A percentile compares a stretch with the other conserved stretches of the same genome.
These are phyloP conservation scores for Brachyptera putata DNA, from an alignment of 2,888 invertebrate genomes.

Conservation along the genomic window DNA sequence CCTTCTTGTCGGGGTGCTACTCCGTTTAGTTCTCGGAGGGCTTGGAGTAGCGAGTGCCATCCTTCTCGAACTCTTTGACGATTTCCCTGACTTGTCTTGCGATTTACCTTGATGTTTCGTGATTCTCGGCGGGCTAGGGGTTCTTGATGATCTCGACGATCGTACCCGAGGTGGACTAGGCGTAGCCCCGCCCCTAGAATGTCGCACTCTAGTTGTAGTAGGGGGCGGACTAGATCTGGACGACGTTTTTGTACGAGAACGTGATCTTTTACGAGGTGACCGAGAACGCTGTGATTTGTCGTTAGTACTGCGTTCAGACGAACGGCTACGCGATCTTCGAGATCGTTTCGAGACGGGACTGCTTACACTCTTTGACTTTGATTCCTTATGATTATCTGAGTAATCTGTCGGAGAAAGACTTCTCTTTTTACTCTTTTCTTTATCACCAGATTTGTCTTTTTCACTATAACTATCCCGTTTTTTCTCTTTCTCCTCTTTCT, in stretches of 20 bases:
- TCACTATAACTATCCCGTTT: conserved; percentile 22
- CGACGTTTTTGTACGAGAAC: neutral
- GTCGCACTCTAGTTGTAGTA: too few relatives aligned
- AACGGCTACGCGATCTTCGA: neutral
- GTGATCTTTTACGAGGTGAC: neutral
- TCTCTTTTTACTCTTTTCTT: neutral
- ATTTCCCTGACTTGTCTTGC: neutral
- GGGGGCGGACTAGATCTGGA: too few relatives aligned
- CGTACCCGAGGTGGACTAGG: neutral
- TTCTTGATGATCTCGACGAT: too few relatives aligned
- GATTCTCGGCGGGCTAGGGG: neutral
- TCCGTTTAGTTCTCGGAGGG: too few relatives aligned
- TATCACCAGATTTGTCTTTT: conserved; percentile 28
- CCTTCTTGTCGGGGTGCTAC: too few relatives aligned
- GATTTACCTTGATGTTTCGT: neutral
- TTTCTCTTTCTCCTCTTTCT: conserved; percentile 43
- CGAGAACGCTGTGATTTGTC: neutral
- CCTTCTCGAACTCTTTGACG: too few relatives aligned
- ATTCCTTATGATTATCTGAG: neutral
- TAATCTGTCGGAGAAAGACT: neutral
- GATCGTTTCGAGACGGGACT: neutral
- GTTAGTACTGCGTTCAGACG: neutral
- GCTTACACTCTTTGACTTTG: neutral
- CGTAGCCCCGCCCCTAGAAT: too few relatives aligned
- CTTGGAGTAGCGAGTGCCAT: too few relatives aligned